Base-by-base conservation (phyloP, 1,140 invertebrate species). In the Pseudomyrmex sp. region DNA sequence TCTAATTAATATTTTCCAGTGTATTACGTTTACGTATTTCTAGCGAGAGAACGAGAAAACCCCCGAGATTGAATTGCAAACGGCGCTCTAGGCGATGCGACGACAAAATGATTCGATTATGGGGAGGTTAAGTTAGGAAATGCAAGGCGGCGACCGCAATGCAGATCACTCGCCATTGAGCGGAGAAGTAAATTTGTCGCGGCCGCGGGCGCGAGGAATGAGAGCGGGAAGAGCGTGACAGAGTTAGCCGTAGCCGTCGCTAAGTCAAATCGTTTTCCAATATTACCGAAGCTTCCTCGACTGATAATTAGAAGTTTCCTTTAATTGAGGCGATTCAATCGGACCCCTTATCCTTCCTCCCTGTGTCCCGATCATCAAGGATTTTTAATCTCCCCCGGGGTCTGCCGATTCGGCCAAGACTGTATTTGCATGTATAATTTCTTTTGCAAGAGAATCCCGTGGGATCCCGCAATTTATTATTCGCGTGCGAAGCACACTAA, bases 251-350 rank as follows among this genome's bases (percentile, higher is more conserved):
- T 7, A 54, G 26, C 70, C 82, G 70, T 74, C 85, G 85, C 85
- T 84, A 89, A 89, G 85, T 92, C 85, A 88, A 93, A 92, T 91
- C 85, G 91, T 92, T 93, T 92, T 91, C 90, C 92, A 80, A 92
- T 92, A 92, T 90, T 83, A 86, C 65, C 77, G 58, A 77, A 76
- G 84, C 86, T 35, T 15, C 73, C 76, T 83, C 10, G 84, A 84
- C 88, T 92, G 88, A 91, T 93, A 92, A 93, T 93, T 93, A 93
- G 89, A 88, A 92, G 86, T 90, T 91, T 89, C 89, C 88, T 91
- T 88, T 91, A 91, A 92, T 90, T 89, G 87, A 87, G 86, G 80
- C 89, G 80, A 93, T 92, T 92, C 90, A 91, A 93, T 93, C 87
- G 90, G 76, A 54, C 13, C 87, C 88, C 58, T 70, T 44, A 5